Evolutionary conservation across 2,113 vertebrate genomes (phyloP), one percentile per base, ranked within the genome.

Genomic region (Taxidea taxus): DNA sequence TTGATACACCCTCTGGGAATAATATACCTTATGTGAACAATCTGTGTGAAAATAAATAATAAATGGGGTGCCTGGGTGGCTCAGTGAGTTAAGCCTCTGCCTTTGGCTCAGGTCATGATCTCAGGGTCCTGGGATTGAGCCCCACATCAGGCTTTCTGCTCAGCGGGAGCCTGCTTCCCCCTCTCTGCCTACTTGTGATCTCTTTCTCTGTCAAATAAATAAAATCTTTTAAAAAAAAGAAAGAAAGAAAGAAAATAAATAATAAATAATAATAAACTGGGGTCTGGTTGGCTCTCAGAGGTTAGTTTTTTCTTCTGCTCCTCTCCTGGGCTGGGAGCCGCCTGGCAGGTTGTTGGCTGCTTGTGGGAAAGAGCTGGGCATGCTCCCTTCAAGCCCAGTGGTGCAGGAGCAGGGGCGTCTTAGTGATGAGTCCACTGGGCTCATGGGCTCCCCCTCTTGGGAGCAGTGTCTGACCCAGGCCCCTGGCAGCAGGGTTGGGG

Each of bases 401-500:
- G 60, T 44, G 49, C 37, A 9, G 78, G n/a, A 9, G 2, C 62
- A 8, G 54, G 44, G 42, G 13, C 15, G 9, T 25, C 70, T 44
- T 42, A 12, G 56, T 37, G 4, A 44, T 2, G 39, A 62, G 31
- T 27, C 25, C 4, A 1, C 1, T 29, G 54, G 29, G 29, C 44
- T 37, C 44, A 39, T 49, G 42, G 14, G n/a, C 12, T 58, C 20
- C 39, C 11, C 25, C 7, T 74, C 21, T n/a, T 13, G 44, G 77
- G 10, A 8, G 11, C 3, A 1, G 34, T 18, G 62, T 49, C 49
- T 12, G 27, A 25, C 18, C 6, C 27, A 29, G 44, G 0, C 12
- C 11, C 1, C 70, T 21, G 6, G 42, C 0, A 1, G 47, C 27
- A 39, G 31, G 44, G 21, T 3, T 12, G 34, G n/a, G 83, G 1